phyloP scores from a whole-genome alignment of 2,113 vertebrate genomes.

The Colius striatus region DNA sequence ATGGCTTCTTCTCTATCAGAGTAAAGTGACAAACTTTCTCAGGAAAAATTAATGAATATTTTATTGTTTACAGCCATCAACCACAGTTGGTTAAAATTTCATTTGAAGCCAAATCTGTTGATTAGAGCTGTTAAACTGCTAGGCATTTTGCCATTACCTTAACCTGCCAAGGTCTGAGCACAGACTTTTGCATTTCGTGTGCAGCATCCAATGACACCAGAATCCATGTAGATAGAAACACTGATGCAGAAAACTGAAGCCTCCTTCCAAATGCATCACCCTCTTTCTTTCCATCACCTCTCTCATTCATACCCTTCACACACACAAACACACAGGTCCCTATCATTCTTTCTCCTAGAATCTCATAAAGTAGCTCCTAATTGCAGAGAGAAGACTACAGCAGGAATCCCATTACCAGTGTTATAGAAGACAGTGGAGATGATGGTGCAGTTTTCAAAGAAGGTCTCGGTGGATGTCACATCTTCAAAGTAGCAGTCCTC shows the following conservation, averaged over 20 bases:
- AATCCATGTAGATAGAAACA: neutral
- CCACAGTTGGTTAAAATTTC: neutral
- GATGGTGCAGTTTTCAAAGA: constrained; percentile 96
- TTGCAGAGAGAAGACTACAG: neutral
- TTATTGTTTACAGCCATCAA: neutral
- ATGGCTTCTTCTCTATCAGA: neutral
- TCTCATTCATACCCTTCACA: neutral
- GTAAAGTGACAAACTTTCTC: neutral
- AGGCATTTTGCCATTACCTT: neutral
- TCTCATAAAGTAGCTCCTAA: neutral
- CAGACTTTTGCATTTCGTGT: neutral
- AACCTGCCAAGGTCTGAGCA: neutral
- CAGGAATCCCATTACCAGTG: constrained; percentile 81
- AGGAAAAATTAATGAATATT: neutral
- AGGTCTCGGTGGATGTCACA: constrained; percentile 89
- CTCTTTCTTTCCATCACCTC: neutral
- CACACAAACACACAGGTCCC: neutral
- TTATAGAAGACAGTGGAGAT: constrained; percentile 90
- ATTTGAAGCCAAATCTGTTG: neutral
- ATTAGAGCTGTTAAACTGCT: neutral
- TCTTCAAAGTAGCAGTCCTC: constrained; percentile 96
- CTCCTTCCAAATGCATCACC: neutral
- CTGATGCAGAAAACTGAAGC: neutral
- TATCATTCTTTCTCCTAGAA: neutral
- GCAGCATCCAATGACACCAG: neutral